Conservation (phyloP, 2,113 vertebrate genomes). For the Dissostichus mawsoni region DNA sequence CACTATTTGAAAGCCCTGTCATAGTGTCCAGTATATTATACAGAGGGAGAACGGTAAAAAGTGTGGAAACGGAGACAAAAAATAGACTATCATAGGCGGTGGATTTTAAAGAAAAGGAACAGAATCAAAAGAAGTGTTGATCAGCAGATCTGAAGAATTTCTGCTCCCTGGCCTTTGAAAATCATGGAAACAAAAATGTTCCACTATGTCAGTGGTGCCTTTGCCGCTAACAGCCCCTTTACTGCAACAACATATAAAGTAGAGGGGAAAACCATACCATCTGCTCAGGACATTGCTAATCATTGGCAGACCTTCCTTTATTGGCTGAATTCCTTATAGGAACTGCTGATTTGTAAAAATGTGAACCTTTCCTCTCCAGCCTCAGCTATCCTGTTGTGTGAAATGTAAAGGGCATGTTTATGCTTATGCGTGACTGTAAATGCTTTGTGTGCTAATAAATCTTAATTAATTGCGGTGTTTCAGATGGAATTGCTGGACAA, state of each 20-base stretch:
- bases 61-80: not conserved
- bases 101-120: not conserved
- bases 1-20: not conserved
- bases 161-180: slow-evolving; percentile 34
- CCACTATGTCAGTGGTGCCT: slow-evolving; percentile 76
- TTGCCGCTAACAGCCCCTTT: slow-evolving; percentile 43
- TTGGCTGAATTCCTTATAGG: slow-evolving; percentile 63
- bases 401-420: slow-evolving; percentile 26
- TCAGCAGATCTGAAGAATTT: not conserved
- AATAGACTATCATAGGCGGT: not conserved
- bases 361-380: slow-evolving; percentile 36
- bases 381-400: slow-evolving; percentile 21
- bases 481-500: slow-evolving; percentile 99
- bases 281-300: slow-evolving; percentile 75
- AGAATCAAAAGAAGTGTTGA: slow-evolving; percentile 2
- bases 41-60: not conserved
- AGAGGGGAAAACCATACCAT: slow-evolving; percentile 67
- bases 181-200: slow-evolving; percentile 63
- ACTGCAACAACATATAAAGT: slow-evolving; percentile 62
- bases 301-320: slow-evolving; percentile 66
- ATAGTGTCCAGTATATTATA: not conserved
- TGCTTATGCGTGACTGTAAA: slow-evolving; percentile 15
- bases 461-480: slow-evolving; percentile 51
- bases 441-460: slow-evolving; percentile 18
- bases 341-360: slow-evolving; percentile 76